Percentiles rank a stretch among this genome's conserved stretches.
Conservation (phyloP, 2,113 vertebrate genomes). For the Zosterops lateralis region DNA sequence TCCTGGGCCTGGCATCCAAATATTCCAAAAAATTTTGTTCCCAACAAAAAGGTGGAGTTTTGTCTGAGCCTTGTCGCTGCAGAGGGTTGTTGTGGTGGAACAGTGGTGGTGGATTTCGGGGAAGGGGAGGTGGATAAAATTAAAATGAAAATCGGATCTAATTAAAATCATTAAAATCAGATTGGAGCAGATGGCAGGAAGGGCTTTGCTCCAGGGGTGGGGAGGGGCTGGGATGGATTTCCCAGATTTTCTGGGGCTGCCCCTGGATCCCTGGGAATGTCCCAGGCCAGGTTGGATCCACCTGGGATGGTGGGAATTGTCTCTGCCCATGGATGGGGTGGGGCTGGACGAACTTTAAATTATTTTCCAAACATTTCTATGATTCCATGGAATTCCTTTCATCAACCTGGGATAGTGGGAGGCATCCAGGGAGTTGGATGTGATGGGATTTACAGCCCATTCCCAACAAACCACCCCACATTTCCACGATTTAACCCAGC, state of each 20-base stretch:
- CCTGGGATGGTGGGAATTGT: fast-evolving
- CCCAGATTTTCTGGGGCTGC: background rate
- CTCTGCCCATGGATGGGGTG: background rate
- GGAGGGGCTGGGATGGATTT: background rate
- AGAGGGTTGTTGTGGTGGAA: background rate
- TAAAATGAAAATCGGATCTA: background rate
- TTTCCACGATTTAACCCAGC: background rate
- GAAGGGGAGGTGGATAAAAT: background rate
- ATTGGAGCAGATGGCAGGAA: background rate
- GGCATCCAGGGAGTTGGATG: no score
- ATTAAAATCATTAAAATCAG: background rate
- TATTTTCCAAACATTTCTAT: background rate
- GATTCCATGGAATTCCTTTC: background rate
- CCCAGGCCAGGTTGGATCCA: fast-evolving
- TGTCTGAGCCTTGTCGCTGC: background rate
- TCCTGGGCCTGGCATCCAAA: background rate
- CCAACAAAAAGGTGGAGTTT: background rate
- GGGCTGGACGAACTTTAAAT: background rate
- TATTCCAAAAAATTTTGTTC: background rate
- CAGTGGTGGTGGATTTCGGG: background rate
- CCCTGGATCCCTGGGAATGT: background rate
- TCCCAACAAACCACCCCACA: background rate
- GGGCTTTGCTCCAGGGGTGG: background rate
- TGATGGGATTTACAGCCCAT: background rate
- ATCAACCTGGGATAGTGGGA: background rate